These are phyloP conservation scores for Marasmarcha lunaedactyla DNA, from an alignment of 2,888 invertebrate species.

Conservation along the genomic window DNA sequence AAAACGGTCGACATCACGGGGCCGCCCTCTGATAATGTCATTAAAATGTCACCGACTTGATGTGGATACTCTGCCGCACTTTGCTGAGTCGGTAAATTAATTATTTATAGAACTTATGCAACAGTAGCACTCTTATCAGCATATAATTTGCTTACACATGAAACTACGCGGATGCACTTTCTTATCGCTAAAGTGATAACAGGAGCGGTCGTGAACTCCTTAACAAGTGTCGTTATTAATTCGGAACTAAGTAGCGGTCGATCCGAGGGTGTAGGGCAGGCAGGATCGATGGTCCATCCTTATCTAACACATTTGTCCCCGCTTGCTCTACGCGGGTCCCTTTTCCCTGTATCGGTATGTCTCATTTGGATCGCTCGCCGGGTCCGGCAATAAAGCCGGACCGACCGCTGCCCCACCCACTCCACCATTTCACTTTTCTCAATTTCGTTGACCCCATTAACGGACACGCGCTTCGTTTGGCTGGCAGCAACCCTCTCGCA, in stretches of 20 bases:
- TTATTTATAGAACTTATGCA: constrained; percentile 54
- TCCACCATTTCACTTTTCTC: constrained; percentile 56
- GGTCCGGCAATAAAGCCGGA: constrained; percentile 37
- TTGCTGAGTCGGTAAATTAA: constrained; percentile 36
- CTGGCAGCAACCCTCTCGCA: constrained; percentile 38
- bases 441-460: constrained; percentile 60
- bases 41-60: constrained; percentile 59
- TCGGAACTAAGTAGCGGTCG: constrained; percentile 24
- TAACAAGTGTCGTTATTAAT: constrained; percentile 40
- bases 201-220: constrained; percentile 28
- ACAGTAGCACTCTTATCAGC: constrained; percentile 20
- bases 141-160: constrained; percentile 18
- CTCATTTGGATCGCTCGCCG: constrained; percentile 23
- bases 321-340: constrained; percentile 22
- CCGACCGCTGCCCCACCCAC: constrained; percentile 28
- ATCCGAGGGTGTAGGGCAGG: constrained; percentile 13
- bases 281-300: constrained; percentile 10
- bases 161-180: too few species aligned
- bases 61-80: constrained; percentile 39
- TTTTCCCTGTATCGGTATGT: constrained; percentile 22
- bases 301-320: constrained; percentile 17
- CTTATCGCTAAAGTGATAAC: constrained; percentile 15
- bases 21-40: constrained; percentile 49
- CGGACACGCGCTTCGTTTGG: constrained; percentile 42
- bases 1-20: constrained; percentile 32